A percentile compares a stretch with the other conserved stretches of the same genome.
Conservation (phyloP, 2,888 invertebrate species). For the Nesidiocoris tenuis region DNA sequence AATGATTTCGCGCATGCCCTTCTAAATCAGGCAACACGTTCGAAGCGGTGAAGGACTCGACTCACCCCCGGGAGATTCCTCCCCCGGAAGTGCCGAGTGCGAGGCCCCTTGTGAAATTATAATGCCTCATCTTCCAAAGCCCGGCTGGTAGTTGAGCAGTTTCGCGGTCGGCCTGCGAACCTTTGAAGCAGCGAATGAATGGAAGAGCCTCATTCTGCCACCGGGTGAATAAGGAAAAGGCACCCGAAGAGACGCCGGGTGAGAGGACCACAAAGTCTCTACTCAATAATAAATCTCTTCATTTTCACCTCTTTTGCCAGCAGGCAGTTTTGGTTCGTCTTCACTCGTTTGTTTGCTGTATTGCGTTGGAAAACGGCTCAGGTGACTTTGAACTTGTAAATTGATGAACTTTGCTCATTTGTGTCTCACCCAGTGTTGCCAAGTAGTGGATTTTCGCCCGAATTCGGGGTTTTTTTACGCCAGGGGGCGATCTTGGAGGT, state of each 20-base stretch:
- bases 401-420: too few relatives aligned
- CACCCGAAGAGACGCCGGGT: background rate
- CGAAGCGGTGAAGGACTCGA: too few relatives aligned
- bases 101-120: background rate
- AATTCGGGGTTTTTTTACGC: too few relatives aligned
- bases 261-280: slow-evolving; percentile 13
- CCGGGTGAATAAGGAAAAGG: background rate
- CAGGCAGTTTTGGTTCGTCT: background rate
- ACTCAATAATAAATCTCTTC: slow-evolving; percentile 41
- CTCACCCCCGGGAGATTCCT: too few relatives aligned
- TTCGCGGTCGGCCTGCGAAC: background rate
- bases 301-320: slow-evolving; percentile 27
- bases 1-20: too few relatives aligned
- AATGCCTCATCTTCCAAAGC: background rate
- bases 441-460: too few relatives aligned
- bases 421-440: too few relatives aligned
- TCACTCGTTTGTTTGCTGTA: background rate
- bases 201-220: background rate
- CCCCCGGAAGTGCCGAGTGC: too few relatives aligned
- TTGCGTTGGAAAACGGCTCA: background rate
- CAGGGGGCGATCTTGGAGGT: too few relatives aligned
- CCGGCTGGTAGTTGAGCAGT: too few relatives aligned
- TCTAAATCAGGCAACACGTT: too few relatives aligned
- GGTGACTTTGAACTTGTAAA: background rate
- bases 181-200: background rate